Conservation (phyloP, 2,113 vertebrate species). For the Eublepharis macularius region DNA sequence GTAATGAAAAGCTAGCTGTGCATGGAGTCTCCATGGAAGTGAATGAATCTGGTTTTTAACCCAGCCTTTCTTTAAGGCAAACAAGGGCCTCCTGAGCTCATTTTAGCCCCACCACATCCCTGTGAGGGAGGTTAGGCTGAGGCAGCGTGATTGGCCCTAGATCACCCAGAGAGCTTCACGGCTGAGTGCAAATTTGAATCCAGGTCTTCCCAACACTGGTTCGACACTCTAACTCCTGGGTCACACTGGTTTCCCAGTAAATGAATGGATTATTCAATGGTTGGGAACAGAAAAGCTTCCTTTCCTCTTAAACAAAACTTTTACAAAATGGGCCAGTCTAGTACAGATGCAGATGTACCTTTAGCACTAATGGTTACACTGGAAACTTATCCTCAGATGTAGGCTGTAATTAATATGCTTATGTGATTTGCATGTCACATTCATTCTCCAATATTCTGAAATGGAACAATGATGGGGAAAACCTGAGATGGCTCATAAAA, state of each 20-base stretch:
- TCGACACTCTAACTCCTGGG: too few relatives aligned
- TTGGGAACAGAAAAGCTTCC: fast-evolving
- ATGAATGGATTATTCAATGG: background rate
- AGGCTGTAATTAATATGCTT: background rate
- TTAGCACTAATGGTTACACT: background rate
- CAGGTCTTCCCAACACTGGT: too few relatives aligned
- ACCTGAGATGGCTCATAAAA: background rate
- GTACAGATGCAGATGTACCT: background rate
- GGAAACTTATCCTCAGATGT: background rate
- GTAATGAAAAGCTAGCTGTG: background rate
- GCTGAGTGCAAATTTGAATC: too few relatives aligned
- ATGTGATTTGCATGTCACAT: background rate
- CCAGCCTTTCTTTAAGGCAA: constrained; percentile 14
- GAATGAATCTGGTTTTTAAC: background rate
- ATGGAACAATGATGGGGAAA: background rate
- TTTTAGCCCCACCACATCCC: too few relatives aligned
- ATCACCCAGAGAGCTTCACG: too few relatives aligned
- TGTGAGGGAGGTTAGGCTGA: too few relatives aligned
- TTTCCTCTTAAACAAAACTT: background rate
- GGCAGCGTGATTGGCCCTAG: too few relatives aligned
- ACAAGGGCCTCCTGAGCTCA: background rate
- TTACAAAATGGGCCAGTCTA: background rate
- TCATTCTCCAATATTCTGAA: background rate
- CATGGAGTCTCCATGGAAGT: background rate
- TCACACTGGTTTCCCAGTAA: too few relatives aligned